Conservation (phyloP, 2,888 invertebrate genomes). For the Tanypteryx hageni region DNA sequence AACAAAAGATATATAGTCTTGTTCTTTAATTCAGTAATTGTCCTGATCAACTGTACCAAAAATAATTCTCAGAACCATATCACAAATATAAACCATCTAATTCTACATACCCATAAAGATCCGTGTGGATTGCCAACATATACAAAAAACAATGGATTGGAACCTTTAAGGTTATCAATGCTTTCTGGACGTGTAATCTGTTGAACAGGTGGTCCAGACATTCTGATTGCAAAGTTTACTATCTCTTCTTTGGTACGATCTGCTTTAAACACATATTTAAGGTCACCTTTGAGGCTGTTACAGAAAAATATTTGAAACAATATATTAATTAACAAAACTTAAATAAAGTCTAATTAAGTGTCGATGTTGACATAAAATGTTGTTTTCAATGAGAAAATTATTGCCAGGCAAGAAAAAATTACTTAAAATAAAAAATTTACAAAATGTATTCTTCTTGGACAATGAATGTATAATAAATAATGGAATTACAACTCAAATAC, state of each 20-base stretch:
- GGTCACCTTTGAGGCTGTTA: slow-evolving; percentile 88
- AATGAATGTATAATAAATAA: too few relatives aligned
- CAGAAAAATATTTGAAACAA: slow-evolving; percentile 60
- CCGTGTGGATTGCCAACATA: slow-evolving; percentile 89
- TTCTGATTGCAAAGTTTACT: slow-evolving; percentile 91
- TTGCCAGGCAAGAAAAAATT: not conserved
- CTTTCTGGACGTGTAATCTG: slow-evolving; percentile 87
- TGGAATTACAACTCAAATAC: too few relatives aligned
- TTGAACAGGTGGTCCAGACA: slow-evolving; percentile 93
- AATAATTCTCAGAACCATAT: not conserved
- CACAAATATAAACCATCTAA: not conserved
- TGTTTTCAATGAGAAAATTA: not conserved
- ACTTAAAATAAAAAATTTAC: not conserved
- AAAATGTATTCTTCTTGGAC: not conserved
- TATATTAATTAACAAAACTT: not conserved
- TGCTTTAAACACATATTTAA: slow-evolving; percentile 85
- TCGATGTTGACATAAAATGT: not conserved
- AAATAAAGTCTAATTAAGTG: not conserved
- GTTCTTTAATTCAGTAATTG: not conserved
- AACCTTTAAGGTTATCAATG: slow-evolving; percentile 84
- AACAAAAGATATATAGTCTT: not conserved
- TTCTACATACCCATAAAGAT: slow-evolving; percentile 82
- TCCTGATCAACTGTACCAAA: not conserved
- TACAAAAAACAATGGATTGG: slow-evolving; percentile 90
- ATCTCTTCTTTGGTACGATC: slow-evolving; percentile 94